These are phyloP conservation scores for Sycobia sp. DNA, from an alignment of 1,140 invertebrate species.

Conservation along the genomic window DNA sequence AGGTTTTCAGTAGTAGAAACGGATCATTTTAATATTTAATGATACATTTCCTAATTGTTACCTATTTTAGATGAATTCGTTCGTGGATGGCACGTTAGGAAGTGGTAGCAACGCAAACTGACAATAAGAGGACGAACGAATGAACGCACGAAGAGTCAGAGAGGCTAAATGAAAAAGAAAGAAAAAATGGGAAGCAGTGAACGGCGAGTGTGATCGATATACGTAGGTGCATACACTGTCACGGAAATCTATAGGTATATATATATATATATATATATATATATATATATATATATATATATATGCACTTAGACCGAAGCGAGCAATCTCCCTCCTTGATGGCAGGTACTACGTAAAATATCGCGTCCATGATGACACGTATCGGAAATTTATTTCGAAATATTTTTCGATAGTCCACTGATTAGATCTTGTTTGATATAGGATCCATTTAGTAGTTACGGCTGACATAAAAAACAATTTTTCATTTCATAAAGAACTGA, in stretches of 20 bases:
- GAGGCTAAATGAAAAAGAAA: constrained; percentile 35
- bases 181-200: constrained; percentile 37
- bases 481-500: too few species aligned
- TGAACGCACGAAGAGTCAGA: constrained; percentile 38
- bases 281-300: too few species aligned
- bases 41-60: constrained; percentile 16
- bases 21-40: constrained; percentile 14
- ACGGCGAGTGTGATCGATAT: constrained; percentile 44
- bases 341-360: constrained; percentile 10
- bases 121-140: too few species aligned
- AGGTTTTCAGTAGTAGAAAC: too few species aligned
- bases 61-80: constrained; percentile 10
- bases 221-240: constrained; percentile 13
- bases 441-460: too few species aligned
- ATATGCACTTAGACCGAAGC: not conserved
- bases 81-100: constrained; percentile 12
- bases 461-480: too few species aligned
- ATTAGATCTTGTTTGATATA: constrained; percentile 8
- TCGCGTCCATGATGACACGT: not conserved
- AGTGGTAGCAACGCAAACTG: constrained; percentile 19
- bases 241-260: constrained; percentile 8
- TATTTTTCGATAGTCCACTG: constrained; percentile 19
- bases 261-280: too few species aligned
- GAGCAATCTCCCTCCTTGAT: not conserved
- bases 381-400: constrained; percentile 7